Evolutionary conservation across 2,888 invertebrate species (phyloP).

Genomic region (Hipparchia semele): DNA sequence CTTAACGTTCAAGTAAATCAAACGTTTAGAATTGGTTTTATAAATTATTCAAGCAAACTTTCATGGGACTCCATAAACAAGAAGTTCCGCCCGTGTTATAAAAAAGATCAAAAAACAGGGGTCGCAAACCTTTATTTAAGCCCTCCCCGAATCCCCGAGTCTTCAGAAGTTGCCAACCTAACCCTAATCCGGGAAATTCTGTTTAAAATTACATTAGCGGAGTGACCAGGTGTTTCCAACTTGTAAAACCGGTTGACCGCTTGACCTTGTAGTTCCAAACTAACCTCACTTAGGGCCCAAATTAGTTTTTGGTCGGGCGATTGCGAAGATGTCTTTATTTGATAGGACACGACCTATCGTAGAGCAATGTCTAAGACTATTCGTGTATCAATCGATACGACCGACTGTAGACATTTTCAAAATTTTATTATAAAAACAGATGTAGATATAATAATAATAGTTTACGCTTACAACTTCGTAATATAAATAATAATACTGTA

Average conservation of each 20-base stretch:
- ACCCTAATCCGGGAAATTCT: constrained; percentile 32
- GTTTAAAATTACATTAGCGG: constrained; percentile 38
- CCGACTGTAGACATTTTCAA: too few species aligned
- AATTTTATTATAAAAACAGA: too few species aligned
- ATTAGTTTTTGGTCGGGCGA: constrained; percentile 42
- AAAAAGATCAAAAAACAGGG: not conserved
- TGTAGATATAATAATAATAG: too few species aligned
- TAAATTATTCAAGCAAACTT: too few species aligned
- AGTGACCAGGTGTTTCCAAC: constrained; percentile 35
- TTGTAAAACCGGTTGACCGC: constrained; percentile 24
- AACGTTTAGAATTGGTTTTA: too few species aligned
- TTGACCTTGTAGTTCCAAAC: constrained; percentile 38
- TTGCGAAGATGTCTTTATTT: not conserved
- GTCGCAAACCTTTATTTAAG: constrained; percentile 1
- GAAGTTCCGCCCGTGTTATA: not conserved
- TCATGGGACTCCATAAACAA: not conserved
- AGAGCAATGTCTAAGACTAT: not conserved
- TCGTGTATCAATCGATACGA: too few species aligned
- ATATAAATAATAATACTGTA: too few species aligned
- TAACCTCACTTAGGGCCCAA: constrained; percentile 34
- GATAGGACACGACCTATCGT: not conserved
- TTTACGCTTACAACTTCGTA: too few species aligned
- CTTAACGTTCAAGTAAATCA: not conserved
- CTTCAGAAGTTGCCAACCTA: constrained; percentile 12
- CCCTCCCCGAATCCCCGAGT: constrained; percentile 3